Evolutionary conservation across 2,888 invertebrate species (phyloP).

Genomic region (Heteropelma amictum): DNA sequence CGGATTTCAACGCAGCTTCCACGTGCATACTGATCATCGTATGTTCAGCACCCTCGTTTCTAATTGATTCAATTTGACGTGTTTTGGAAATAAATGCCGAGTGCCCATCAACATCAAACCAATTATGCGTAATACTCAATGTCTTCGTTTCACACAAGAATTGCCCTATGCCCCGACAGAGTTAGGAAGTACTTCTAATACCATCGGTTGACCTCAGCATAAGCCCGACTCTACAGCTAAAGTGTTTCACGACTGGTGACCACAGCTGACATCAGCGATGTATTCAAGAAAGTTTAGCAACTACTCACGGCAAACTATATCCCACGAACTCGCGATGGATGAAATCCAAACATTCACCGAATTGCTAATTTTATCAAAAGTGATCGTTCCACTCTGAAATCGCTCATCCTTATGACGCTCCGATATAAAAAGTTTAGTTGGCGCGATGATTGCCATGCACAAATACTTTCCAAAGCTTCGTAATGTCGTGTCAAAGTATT

Average conservation of each 20-base stretch:
- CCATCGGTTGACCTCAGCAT: constrained; percentile 26
- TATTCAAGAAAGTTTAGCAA: constrained; percentile 27
- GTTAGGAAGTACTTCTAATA: constrained; percentile 6
- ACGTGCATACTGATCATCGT: constrained; percentile 66
- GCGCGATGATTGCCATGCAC: not conserved
- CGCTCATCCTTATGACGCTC: constrained; percentile 14
- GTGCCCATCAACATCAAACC: constrained; percentile 60
- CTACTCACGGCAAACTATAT: constrained; percentile 29
- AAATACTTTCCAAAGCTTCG: not conserved
- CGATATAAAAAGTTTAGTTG: constrained; percentile 9
- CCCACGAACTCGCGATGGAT: constrained; percentile 26
- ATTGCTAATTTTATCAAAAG: constrained; percentile 51
- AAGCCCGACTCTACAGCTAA: constrained; percentile 26
- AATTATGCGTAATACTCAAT: constrained; percentile 64
- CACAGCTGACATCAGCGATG: constrained; percentile 32
- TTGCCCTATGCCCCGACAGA: not conserved
- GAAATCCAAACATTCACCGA: constrained; percentile 20
- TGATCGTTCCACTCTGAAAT: constrained; percentile 22
- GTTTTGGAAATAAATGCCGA: constrained; percentile 64
- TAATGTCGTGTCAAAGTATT: too few species aligned
- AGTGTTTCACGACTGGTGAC: constrained; percentile 34
- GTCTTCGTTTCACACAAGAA: constrained; percentile 53
- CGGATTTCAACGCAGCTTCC: constrained; percentile 34
- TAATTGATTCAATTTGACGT: constrained; percentile 72
- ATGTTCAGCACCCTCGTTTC: constrained; percentile 57